Evolutionary conservation across 1,140 invertebrate species (phyloP), one percentile per base, ranked within the genome.

Genomic region (Lasioglossum albipes): DNA sequence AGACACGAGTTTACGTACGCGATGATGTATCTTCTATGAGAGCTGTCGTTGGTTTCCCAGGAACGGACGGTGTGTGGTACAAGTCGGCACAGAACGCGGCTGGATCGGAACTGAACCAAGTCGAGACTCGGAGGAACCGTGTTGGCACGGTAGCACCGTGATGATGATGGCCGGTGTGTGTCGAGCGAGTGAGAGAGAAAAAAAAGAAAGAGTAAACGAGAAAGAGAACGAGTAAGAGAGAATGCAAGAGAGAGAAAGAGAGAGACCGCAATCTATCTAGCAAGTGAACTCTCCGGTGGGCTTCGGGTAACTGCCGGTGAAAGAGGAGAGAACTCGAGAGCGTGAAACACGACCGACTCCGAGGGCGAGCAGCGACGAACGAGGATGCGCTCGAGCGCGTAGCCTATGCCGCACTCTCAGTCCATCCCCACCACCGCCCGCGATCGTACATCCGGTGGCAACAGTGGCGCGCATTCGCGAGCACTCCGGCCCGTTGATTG

Each of bases 331-430:
- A 80, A 54, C 64, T 77, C 64, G n/a, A 74, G 52, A 79, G 52
- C 73, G 74, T 71, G 75, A 76, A 85, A 73, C 86, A 81, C 89
- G 79, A 91, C 91, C 87, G 89, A 91, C 86, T 87, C 62, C 83
- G 80, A 84, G 67, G 86, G 72, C 87, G 91, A 82, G 75, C 90
- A 86, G 88, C 90, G 90, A 88, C 90, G 87, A 93, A 93, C 91
- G 92, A 91, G 91, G 84, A 90, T 90, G 87, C 87, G 86, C 84
- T 87, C 82, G 78, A 71, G 79, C 85, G 88, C 86, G 86, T 87
- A 90, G 88, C 86, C 84, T 64, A 82, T 89, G 89, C 89, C 89
- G 92, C 90, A 90, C 88, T 91, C 88, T 90, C 86, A 74, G 79
- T 83, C 42, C 36, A 65, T 84, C 90, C 91, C 90, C 90, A 84